phyloP scores from a whole-genome alignment of 37 sponge, comb jelly and placozoan genomes.

The Axinella damicornis region DNA sequence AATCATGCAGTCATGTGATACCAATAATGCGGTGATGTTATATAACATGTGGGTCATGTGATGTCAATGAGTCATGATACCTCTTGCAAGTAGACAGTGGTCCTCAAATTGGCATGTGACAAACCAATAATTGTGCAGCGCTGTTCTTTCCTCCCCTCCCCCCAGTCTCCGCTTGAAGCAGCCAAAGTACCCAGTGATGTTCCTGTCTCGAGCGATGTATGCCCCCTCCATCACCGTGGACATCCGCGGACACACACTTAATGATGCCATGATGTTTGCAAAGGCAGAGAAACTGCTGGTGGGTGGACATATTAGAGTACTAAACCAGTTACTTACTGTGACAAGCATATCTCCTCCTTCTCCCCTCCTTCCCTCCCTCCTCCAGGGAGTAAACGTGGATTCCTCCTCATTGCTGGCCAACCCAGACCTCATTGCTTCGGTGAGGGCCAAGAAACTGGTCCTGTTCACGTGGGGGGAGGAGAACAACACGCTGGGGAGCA shows the following conservation, averaged over 20 bases:
- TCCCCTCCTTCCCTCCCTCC: constrained; percentile 2
- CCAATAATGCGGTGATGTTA: neutral
- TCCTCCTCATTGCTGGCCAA: constrained; percentile 1
- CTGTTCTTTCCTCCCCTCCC: neutral
- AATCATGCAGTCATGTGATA: neutral
- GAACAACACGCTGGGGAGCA: constrained; percentile 16
- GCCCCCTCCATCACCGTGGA: neutral
- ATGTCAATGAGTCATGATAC: too few species aligned
- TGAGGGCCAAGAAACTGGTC: constrained; percentile 3
- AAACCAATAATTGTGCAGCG: too few species aligned
- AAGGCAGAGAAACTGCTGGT: constrained; percentile 37
- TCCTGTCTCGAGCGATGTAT: neutral
- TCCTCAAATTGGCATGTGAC: too few species aligned
- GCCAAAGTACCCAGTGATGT: constrained; percentile 41
- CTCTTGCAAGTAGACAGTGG: too few species aligned
- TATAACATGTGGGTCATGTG: neutral
- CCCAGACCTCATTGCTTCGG: neutral
- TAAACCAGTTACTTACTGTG: too few species aligned
- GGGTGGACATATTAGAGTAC: neutral
- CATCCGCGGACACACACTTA: neutral
- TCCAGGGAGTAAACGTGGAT: neutral
- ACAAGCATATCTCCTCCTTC: neutral
- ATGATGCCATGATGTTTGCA: constrained; percentile 23
- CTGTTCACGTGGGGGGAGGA: constrained; percentile 45
- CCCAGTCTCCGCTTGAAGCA: constrained; percentile 24